Conservation (phyloP, 2,888 invertebrate genomes). For the Scaptodrosophila latifasciaeformis region DNA sequence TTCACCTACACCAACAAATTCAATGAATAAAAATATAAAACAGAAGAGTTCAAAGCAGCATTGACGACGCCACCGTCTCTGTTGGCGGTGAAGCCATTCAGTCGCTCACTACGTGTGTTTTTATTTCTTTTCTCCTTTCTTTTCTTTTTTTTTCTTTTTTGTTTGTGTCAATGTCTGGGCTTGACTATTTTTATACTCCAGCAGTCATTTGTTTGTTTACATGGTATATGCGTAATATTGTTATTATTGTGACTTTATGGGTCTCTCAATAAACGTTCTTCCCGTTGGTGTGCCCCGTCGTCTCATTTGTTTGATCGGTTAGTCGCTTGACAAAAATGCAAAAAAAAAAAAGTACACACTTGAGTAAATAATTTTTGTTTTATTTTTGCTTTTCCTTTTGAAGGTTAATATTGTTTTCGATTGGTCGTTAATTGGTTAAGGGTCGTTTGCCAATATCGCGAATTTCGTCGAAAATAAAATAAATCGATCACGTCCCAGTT, state of each 20-base stretch:
- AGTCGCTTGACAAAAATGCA: no score
- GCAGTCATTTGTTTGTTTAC: not conserved
- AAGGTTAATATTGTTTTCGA: constrained; percentile 39
- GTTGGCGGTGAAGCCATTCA: no score
- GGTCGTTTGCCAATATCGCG: constrained; percentile 23
- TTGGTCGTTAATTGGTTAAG: constrained; percentile 8
- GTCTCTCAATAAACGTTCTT: not conserved
- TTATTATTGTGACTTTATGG: not conserved
- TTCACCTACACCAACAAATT: no score
- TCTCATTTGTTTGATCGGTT: not conserved
- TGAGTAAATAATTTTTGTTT: constrained; percentile 39
- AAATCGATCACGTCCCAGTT: constrained; percentile 35
- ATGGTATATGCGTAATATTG: constrained; percentile 1
- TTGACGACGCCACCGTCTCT: no score
- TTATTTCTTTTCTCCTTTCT: no score
- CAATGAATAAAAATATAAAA: no score
- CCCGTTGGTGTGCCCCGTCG: not conserved
- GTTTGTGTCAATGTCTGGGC: no score
- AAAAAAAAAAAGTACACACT: no score
- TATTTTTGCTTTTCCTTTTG: not conserved
- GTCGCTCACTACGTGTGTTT: no score
- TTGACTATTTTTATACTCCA: no score
- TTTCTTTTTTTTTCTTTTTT: no score
- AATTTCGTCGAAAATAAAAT: constrained; percentile 29
- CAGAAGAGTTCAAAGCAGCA: no score